phyloP scores from a whole-genome alignment of 1,140 invertebrate species.

The Diachasma alloeum region DNA sequence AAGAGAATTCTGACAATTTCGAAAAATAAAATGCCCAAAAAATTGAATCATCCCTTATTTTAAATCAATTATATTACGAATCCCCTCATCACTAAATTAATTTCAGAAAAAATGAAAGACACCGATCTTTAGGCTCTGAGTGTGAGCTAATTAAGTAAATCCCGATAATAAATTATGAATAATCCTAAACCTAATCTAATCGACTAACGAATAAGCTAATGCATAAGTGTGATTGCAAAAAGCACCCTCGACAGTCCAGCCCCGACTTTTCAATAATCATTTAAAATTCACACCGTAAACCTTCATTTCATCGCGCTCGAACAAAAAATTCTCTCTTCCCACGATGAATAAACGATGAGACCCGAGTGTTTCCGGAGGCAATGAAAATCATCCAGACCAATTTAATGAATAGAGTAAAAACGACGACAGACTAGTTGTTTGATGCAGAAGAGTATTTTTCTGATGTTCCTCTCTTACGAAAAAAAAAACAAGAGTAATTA shows the following conservation, averaged over 20 bases:
- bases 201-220: not conserved
- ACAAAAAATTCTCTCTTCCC: not conserved
- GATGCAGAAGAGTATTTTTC: not conserved
- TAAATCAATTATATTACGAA: too few relatives aligned
- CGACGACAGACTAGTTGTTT: not conserved
- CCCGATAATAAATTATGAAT: not conserved
- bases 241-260: not conserved
- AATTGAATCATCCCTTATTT: too few relatives aligned
- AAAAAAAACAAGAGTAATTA: not conserved
- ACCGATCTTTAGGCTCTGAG: not conserved
- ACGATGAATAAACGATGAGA: not conserved
- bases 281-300: too few relatives aligned
- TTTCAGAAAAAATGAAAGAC: not conserved
- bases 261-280: too few relatives aligned
- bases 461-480: not conserved
- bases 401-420: slow-evolving; percentile 13
- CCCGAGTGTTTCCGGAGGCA: slow-evolving; percentile 31
- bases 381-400: slow-evolving; percentile 11
- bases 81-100: not conserved
- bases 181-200: not conserved
- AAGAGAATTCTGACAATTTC: too few relatives aligned
- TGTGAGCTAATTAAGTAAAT: slow-evolving; percentile 1
- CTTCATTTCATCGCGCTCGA: too few relatives aligned
- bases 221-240: not conserved
- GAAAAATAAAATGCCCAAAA: too few relatives aligned